Base-by-base conservation (phyloP, 2,888 invertebrate species). In the Dasysyrphus tricinctus region DNA sequence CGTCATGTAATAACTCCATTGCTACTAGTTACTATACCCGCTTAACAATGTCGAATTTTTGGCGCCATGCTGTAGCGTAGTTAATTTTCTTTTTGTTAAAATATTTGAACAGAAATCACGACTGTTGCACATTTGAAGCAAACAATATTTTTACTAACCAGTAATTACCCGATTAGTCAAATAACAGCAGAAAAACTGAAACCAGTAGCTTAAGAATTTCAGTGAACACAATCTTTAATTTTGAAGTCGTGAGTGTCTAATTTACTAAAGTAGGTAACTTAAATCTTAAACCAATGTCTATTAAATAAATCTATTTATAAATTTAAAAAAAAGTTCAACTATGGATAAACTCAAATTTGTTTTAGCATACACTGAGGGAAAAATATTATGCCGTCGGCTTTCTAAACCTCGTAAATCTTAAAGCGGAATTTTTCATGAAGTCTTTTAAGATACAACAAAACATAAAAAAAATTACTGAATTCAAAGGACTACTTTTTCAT, bases 91-190 rank as follows among this genome's bases (percentile, higher is more conserved):
- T 29, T 32, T 5, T 0, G 32, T 1, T 24, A 9, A 24, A 49
- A 49, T 49, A 49, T 11, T 49, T 49, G 19, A 29, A 34, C 34
- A 16, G 11, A 11, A 0, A 61, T 61, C 61, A 61, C 61, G 61
- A 42, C 4, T 61, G 14, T 39, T 59, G 57, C 34, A 59, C 19
- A 16, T 34, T 57, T 59, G 14, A 42, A 24, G 8, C 14, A 14
- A 24, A 24, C 24, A 19, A n/a, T 9, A 24, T 7, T 24, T 61
- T 54, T 0, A 61, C 42, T 42, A 24, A 14, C 42, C 19, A 37
- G 11, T 59, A 59, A 59, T 39, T 37, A 19, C 59, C 19, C 59
- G 16, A 61, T 61, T 42, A 61, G 14, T 61, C 8, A 61, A 61
- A 42, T 59, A 16, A 11, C 8, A 3, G 5, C 24, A 42, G 16